Percentiles rank a stretch among this genome's conserved stretches.
phyloP scores from a whole-genome alignment of 2,888 invertebrate genomes.

The Lampropteryx suffumata region DNA sequence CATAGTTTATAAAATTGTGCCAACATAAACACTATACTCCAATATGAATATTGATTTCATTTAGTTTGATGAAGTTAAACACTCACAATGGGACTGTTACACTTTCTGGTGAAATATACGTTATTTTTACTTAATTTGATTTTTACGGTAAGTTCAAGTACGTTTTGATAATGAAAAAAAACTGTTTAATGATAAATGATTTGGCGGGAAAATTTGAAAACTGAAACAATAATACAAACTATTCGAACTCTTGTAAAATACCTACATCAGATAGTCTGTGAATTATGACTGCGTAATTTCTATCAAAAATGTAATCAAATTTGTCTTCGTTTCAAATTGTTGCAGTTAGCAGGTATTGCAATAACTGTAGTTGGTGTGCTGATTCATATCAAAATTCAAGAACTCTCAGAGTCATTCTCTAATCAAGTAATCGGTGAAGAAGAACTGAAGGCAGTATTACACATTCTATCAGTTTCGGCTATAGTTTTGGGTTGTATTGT shows the following conservation, averaged over 20 bases:
- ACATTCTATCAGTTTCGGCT: background rate
- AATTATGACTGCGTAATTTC: too few relatives aligned
- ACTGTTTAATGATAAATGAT: too few relatives aligned
- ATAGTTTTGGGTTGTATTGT: constrained; percentile 3
- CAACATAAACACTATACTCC: background rate
- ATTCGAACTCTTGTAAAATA: background rate
- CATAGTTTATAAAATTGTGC: background rate
- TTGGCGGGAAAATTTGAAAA: too few relatives aligned
- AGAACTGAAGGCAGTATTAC: background rate
- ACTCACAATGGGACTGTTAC: background rate
- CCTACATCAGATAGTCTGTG: too few relatives aligned
- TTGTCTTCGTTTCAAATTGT: background rate
- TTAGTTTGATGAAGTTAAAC: background rate
- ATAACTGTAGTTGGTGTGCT: background rate
- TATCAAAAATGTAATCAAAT: too few relatives aligned
- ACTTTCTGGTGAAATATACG: constrained; percentile 10
- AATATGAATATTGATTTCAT: too few relatives aligned
- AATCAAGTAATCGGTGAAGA: background rate
- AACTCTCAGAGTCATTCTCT: background rate
- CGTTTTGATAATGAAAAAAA: too few relatives aligned
- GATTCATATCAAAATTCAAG: background rate
- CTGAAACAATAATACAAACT: too few relatives aligned
- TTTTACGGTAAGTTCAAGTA: constrained; percentile 8
- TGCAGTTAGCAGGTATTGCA: constrained; percentile 1
- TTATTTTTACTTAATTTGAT: constrained; percentile 9